phyloP scores from a whole-genome alignment of 2,797 vertebrate genomes.

The Botia kubotai region DNA sequence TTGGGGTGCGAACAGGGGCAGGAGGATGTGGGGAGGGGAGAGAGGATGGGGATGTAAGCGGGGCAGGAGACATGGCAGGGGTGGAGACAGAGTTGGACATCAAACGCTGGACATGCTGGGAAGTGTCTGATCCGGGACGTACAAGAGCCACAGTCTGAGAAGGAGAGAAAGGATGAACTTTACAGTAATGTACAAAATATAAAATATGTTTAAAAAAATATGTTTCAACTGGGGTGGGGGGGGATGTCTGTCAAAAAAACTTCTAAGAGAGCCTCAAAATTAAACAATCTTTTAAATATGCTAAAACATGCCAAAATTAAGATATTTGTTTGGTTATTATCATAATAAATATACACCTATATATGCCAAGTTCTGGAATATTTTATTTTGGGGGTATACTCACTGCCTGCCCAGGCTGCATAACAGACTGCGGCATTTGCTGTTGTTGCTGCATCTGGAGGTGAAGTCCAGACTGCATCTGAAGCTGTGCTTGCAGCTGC shows the following conservation, averaged over 20 bases:
- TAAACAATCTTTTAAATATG: no score
- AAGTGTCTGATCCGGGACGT: slow-evolving; percentile 79
- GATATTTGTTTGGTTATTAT: no score
- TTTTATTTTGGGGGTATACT: slow-evolving; percentile 57
- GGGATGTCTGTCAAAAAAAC: no score
- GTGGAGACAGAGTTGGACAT: slow-evolving; percentile 78
- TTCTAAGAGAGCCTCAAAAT: no score
- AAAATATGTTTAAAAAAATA: neutral
- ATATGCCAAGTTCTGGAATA: no score
- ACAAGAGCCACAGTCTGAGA: slow-evolving; percentile 83
- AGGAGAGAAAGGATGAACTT: slow-evolving; percentile 6
- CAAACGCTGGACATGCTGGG: slow-evolving; percentile 82
- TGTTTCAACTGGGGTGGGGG: no score
- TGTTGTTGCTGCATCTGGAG: slow-evolving; percentile 81
- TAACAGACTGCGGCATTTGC: slow-evolving; percentile 74
- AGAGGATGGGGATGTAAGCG: slow-evolving; percentile 71
- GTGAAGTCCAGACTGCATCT: slow-evolving; percentile 82
- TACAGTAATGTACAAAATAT: neutral
- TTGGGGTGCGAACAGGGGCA: slow-evolving; percentile 78
- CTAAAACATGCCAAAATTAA: no score
- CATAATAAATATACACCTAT: no score
- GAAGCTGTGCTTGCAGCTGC: slow-evolving; percentile 83
- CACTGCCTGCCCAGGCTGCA: slow-evolving; percentile 81
- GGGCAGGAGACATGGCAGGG: slow-evolving; percentile 74
- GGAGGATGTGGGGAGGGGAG: slow-evolving; percentile 74